Conservation (phyloP, 2,888 invertebrate species). For the Pollenia amentaria region DNA sequence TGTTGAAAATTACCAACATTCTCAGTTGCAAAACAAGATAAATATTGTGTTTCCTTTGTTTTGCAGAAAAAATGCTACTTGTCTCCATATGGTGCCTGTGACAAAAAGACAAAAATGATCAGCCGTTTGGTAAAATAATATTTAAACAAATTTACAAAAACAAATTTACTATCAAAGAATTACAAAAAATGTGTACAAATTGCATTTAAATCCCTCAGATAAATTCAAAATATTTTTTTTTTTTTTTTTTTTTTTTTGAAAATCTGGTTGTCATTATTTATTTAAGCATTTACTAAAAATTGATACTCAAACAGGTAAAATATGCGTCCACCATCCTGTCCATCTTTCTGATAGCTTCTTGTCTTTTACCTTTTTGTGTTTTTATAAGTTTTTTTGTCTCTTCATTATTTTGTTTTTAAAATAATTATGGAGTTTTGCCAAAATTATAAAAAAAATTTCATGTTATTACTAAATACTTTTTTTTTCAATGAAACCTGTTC, state of each 20-base stretch:
- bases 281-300: too few species aligned
- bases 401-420: constrained; percentile 9
- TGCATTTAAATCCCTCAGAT: constrained; percentile 27
- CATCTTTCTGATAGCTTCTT: constrained; percentile 9
- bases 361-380: neutral
- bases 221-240: neutral
- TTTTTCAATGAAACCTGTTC: constrained; percentile 40
- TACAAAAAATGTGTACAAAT: neutral
- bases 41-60: constrained; percentile 14
- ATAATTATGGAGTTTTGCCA: constrained; percentile 66
- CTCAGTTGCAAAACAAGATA: constrained; percentile 16
- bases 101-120: constrained; percentile 2
- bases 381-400: neutral
- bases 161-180: neutral
- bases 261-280: too few species aligned
- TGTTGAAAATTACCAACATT: neutral
- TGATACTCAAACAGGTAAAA: neutral
- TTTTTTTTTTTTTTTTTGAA: too few species aligned
- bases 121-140: neutral
- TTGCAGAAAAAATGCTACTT: constrained; percentile 29
- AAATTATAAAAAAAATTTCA: constrained; percentile 45
- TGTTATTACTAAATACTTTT: constrained; percentile 48
- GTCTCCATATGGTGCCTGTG: constrained; percentile 13
- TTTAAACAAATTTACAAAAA: neutral
- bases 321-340: constrained; percentile 25